Conservation (phyloP, 2,113 vertebrate species). For the Lamprologus sp. region DNA sequence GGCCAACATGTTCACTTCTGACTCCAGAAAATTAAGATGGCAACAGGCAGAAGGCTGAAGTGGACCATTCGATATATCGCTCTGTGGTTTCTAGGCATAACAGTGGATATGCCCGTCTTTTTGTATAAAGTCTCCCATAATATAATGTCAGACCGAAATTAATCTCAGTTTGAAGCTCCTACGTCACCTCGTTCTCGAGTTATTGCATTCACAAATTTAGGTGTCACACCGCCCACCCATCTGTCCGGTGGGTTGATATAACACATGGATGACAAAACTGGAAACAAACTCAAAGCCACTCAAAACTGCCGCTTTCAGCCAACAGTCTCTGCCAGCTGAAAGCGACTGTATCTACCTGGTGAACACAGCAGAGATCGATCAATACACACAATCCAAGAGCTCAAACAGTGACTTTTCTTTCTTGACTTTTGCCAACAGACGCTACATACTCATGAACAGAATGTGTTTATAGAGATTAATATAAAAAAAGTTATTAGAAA, state of each 20-base stretch:
- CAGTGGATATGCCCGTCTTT: neutral
- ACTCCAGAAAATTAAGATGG: neutral
- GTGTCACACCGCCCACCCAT: neutral
- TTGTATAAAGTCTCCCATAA: neutral
- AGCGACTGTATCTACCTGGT: neutral
- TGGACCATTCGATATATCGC: neutral
- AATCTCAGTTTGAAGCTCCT: neutral
- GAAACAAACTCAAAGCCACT: neutral
- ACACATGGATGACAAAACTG: neutral
- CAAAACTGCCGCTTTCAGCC: neutral
- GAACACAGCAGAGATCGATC: neutral
- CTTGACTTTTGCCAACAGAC: neutral
- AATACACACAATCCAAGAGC: neutral
- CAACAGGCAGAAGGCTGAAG: neutral
- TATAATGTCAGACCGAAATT: accelerated
- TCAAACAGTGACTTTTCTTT: neutral
- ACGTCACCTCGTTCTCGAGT: neutral
- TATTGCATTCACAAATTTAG: neutral
- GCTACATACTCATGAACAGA: accelerated
- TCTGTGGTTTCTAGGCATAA: neutral
- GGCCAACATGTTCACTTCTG: neutral
- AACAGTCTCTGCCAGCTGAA: neutral
- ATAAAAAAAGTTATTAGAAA: neutral
- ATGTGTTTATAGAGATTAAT: neutral
- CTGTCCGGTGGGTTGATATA: neutral